Evolutionary conservation across 2,797 vertebrate genomes (phyloP), one percentile per base, ranked within the genome.

Genomic region (Cuculus canorus): DNA sequence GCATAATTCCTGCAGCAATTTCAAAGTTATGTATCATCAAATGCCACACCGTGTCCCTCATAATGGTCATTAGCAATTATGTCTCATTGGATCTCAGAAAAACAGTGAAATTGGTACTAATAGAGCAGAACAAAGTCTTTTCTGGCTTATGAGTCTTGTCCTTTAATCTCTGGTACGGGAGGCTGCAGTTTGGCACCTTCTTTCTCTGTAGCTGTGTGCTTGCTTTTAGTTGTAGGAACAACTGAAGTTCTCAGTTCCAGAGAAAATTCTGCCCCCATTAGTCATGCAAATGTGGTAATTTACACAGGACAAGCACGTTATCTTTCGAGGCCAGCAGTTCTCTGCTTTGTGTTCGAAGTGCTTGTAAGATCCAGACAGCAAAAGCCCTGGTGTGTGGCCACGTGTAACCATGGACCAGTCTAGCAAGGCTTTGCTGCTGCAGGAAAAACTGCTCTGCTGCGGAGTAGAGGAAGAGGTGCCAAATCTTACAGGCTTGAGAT

Each of bases 61-160:
- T 88, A 72, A 76, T 69, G 66, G 59, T 86, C 80, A 66, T 93
- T 90, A 94, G 86, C 90, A 88, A 56, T 93, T 86, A 61, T 86
- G 88, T 95, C 90, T 81, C 66, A 84, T 0, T 56, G 73, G 71
- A 71, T 90, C 72, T 82, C 2, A 13, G 87, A 63, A 95, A 95
- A 92, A 83, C 77, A 61, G 37, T 43, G 66, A 88, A 94, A 76
- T 86, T 78, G 48, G 11, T 87, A n/a, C 61, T 89, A 82, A 89
- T 41, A 54, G 80, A 89, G 90, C 94, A 92, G 93, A 92, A 85
- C 56, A 73, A 79, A 92, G 27, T 79, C 32, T 84, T 21, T 68
- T 53, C 61, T 84, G 63, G 25, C 8, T 86, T 81, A 53, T 4
- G 32, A 81, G 45, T 61, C 83, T 83, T 61, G 61, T 86, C 78